Evolutionary conservation across 2,888 invertebrate genomes (phyloP).

Genomic region (Tetragonisca angustula): DNA sequence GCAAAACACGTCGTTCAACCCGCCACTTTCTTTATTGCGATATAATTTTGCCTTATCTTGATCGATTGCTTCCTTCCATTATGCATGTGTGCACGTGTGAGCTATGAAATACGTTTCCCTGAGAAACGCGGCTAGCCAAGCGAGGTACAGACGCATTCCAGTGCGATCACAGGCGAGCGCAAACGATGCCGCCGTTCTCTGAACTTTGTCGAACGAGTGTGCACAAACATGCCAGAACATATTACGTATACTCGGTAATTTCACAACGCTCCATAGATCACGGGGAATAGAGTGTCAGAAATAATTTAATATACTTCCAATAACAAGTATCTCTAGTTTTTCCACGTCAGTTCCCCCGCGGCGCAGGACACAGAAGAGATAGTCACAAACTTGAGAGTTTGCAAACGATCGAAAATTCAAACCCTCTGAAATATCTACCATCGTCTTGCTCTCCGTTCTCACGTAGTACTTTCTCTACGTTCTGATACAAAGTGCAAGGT

Average conservation of each 20-base stretch:
- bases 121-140: conserved; percentile 41
- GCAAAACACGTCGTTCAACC: conserved; percentile 13
- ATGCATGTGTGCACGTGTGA: conserved; percentile 41
- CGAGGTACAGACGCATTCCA: conserved; percentile 45
- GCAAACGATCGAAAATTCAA: no score
- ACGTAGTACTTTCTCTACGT: no score
- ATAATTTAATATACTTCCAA: no score
- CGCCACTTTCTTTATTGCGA: conserved; percentile 50
- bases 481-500: no score
- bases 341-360: no score
- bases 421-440: no score
- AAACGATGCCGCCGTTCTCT: conserved; percentile 1
- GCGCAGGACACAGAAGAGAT: no score
- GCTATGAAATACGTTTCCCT: conserved; percentile 39
- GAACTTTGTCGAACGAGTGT: conserved; percentile 16
- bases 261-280: no score
- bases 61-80: conserved; percentile 54
- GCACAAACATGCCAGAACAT: neutral
- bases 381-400: no score
- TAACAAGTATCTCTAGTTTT: no score
- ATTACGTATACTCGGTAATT: conserved; percentile 4
- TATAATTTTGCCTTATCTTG: conserved; percentile 58
- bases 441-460: no score
- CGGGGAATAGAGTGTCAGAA: no score
- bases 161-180: conserved; percentile 14